Conservation (phyloP, 2,888 invertebrate genomes). For the Pristionchus mayeri region DNA sequence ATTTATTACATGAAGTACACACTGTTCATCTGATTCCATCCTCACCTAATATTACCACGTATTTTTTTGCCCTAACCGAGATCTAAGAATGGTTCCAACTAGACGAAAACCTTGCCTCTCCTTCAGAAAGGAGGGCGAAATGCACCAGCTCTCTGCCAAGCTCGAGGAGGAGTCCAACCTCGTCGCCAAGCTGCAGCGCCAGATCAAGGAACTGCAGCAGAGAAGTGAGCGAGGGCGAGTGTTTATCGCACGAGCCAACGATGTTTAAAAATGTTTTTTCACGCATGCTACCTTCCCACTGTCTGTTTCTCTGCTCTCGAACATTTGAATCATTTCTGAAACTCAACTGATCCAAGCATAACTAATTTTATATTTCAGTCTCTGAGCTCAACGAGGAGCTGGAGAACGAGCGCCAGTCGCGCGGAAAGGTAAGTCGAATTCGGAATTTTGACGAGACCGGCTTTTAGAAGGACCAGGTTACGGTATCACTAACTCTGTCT, state of each 20-base stretch:
- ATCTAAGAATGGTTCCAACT: too few relatives aligned
- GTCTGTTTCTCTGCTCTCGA: too few relatives aligned
- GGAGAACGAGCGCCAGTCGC: conserved; percentile 85
- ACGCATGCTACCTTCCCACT: too few relatives aligned
- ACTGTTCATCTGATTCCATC: too few relatives aligned
- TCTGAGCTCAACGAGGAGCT: conserved; percentile 99
- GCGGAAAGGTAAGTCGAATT: conserved; percentile 49
- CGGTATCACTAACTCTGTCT: background rate
- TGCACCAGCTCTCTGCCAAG: conserved; percentile 93
- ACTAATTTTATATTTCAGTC: conserved; percentile 86
- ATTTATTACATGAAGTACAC: too few relatives aligned
- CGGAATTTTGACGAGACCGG: background rate
- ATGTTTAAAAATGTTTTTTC: too few relatives aligned
- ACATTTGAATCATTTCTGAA: too few relatives aligned
- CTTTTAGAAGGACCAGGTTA: conserved; percentile 51
- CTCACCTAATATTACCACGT: too few relatives aligned
- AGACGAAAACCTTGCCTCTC: too few relatives aligned
- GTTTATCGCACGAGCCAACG: too few relatives aligned
- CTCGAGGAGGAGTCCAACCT: conserved; percentile 98
- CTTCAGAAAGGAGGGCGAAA: conserved; percentile 92
- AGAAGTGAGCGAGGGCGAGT: conserved; percentile 94
- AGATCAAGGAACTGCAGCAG: conserved; percentile 75
- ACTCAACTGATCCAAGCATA: too few relatives aligned
- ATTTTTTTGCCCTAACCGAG: too few relatives aligned
- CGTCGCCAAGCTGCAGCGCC: conserved; percentile 82